These are phyloP conservation scores for Ophion slaviceki DNA, from an alignment of 2,888 invertebrate genomes.

Conservation along the genomic window DNA sequence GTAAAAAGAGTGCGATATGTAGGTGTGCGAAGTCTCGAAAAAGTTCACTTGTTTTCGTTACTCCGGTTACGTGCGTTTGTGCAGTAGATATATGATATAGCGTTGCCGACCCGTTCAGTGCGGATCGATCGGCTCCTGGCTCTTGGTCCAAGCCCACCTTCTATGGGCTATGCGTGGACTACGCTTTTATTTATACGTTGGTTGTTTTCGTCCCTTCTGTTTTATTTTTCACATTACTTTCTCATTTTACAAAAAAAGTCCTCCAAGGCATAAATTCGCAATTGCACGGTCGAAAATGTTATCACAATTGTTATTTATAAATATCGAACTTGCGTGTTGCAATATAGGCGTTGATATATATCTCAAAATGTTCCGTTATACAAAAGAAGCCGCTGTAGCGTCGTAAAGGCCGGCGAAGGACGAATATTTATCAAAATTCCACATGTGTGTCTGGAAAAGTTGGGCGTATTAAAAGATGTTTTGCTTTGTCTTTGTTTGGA, in stretches of 20 bases:
- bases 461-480: neutral
- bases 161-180: neutral
- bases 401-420: neutral
- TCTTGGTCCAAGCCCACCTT: constrained; percentile 26
- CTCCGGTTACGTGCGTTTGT: constrained; percentile 30
- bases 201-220: neutral
- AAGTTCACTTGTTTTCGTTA: constrained; percentile 10
- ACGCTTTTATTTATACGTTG: neutral
- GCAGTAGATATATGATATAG: constrained; percentile 33
- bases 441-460: neutral
- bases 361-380: constrained; percentile 9
- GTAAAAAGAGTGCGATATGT: constrained; percentile 10
- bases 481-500: neutral
- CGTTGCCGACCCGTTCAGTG: constrained; percentile 11
- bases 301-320: constrained; percentile 41
- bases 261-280: constrained; percentile 38
- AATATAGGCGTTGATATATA: constrained; percentile 1
- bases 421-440: constrained; percentile 21
- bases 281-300: constrained; percentile 34
- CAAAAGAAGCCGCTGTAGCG: neutral
- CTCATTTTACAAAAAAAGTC: neutral
- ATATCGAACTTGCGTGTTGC: constrained; percentile 46
- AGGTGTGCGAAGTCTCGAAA: neutral
- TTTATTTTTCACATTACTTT: neutral
- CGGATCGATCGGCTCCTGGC: constrained; percentile 54